Evolutionary conservation across 2,113 vertebrate species (phyloP).

Genomic region (Cyanoramphus novaezelandiae): DNA sequence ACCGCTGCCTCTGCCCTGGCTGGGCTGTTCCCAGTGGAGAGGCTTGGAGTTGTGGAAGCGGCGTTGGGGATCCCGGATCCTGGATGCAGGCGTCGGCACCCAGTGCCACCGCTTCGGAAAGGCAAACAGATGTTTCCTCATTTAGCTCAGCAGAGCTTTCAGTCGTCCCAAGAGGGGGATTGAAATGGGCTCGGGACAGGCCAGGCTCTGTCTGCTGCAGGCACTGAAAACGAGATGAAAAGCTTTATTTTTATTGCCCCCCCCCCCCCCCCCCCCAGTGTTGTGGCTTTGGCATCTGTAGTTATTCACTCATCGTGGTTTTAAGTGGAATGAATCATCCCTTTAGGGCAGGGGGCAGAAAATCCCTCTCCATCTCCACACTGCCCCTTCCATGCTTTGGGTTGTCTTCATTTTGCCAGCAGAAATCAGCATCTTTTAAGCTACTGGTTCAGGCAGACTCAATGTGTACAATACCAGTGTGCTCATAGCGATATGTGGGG

Average conservation of each 20-base stretch:
- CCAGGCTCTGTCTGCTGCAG: conserved; percentile 33
- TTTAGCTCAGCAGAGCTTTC: conserved; percentile 30
- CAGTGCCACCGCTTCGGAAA: conserved; percentile 17
- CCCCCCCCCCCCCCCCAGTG: not conserved
- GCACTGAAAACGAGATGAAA: conserved; percentile 25
- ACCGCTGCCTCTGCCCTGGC: not conserved
- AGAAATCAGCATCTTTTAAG: not conserved
- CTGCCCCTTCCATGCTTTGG: not conserved
- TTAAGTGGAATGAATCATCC: conserved; percentile 5
- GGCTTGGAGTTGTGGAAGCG: not conserved
- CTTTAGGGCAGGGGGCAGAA: not conserved
- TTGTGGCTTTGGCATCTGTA: not conserved
- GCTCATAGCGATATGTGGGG: not conserved
- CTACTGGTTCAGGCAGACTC: not conserved
- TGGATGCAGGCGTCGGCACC: not conserved
- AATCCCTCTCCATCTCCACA: not conserved
- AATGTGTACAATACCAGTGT: no score
- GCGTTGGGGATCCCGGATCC: conserved; percentile 18
- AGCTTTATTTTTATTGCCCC: not conserved
- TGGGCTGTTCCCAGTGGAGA: not conserved
- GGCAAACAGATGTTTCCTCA: conserved; percentile 63
- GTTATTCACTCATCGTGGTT: conserved; percentile 41
- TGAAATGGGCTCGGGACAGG: conserved; percentile 22
- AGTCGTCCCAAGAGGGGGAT: conserved; percentile 48
- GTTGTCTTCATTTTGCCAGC: not conserved